Base-by-base conservation (phyloP, 2,888 invertebrate species). In the Acanthosepion esculentum region DNA sequence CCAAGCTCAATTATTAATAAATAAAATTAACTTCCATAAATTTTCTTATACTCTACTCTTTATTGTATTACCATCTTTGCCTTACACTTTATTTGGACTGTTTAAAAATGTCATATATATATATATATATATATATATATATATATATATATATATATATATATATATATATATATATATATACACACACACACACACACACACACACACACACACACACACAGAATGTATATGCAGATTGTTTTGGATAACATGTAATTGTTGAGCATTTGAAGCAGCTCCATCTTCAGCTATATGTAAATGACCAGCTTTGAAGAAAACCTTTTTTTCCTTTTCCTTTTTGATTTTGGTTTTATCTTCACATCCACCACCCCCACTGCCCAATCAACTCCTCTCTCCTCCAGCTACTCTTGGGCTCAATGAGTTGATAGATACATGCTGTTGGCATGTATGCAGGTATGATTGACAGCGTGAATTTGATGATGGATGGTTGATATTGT, bases 371-470 rank as follows among this genome's bases (percentile, higher is more conserved):
- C 41, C 41, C 41, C 78, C 78, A 10, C 78, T n/a, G 10, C n/a
- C n/a, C 78, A 78, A n/a, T n/a, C 29, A n/a, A 78, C 8, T 12
- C 29, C 8, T 18, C n/a, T 15, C n/a, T 78, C n/a, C 29, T 78
- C n/a, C n/a, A 15, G n/a, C 50, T 53, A n/a, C 53, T 92, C 48
- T 23, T 93, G 29, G 93, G 93, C 93, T 93, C 93, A 93, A 53
- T 93, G 50, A 93, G 93, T 92, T 92, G 92, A 15, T 92, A 92
- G 92, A 92, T 92, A 93, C 53, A 93, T 93, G 93, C 93, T 93
- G 53, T 50, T n/a, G 48, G 93, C 93, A 93, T 93, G 78, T 93
- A 50, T 93, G 93, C 93, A 93, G 53, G 53, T 93, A 33, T 53
- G 59, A 59, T 59, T 59, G 59, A 23, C 59, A 4, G 93, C n/a